Evolutionary conservation across 2,113 vertebrate genomes (phyloP), one percentile per base, ranked within the genome.

Genomic region (Seriola rivoliana): DNA sequence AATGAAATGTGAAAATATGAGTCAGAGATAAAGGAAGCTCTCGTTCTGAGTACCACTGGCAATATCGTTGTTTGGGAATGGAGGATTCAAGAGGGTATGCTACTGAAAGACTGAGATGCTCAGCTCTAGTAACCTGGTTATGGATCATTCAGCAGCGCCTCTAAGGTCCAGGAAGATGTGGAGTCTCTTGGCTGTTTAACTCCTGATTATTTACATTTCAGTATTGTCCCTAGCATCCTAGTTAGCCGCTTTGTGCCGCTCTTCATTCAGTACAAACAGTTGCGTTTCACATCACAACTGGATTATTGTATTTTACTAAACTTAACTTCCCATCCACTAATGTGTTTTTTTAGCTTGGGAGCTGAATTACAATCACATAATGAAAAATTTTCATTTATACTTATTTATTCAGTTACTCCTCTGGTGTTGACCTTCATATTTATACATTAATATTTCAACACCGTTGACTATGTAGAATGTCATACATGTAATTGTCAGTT

Each of bases 1-100:
- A 89, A 89, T 87, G 59, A 83, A 89, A 90, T 38, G 70, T 86
- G 78, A 86, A 89, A 86, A 85, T 84, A 80, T 79, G 59, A 89
- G 77, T 58, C n/a, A 44, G 59, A 78, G 79, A 72, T 84, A 80
- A 85, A 89, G 80, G 64, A 71, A 70, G 80, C 68, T 81, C 63
- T 25, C 40, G 4, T 44, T 87, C 68, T 57, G 38, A 69, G 72
- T 60, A 80, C 60, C 60, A 4, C 71, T 71, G 80, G 84, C 75
- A 40, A 12, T 67, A 55, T 75, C 38, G n/a, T 71, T 78, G 59
- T 85, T 81, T 40, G 79, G 52, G 36, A 77, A 40, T 2, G 71
- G 82, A 87, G 65, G 71, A 80, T 82, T 72, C 65, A 32, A 57
- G 23, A 72, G 72, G 67, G n/a, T 65, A 14, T 11, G 42, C 74